A percentile compares a stretch with the other conserved stretches of the same genome.
Conservation (phyloP, 2,888 invertebrate species). For the Teleiodes luculella region DNA sequence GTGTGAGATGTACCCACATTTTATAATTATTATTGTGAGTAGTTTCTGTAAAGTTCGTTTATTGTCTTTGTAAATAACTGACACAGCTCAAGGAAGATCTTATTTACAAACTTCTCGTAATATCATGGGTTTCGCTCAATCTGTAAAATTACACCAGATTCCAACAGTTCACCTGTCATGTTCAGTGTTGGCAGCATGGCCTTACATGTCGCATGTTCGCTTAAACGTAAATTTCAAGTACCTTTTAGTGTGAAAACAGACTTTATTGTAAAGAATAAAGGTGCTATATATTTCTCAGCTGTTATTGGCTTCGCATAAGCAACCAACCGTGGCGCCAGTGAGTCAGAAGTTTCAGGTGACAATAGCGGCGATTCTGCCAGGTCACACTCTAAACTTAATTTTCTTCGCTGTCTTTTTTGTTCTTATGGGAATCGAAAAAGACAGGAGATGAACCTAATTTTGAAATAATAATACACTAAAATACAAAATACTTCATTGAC, state of each 20-base stretch:
- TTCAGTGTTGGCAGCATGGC: not conserved
- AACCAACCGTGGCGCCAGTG: slow-evolving; percentile 17
- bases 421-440: too few relatives aligned
- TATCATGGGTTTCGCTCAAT: not conserved
- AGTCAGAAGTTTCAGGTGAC: slow-evolving; percentile 19
- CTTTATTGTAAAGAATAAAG: not conserved
- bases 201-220: not conserved
- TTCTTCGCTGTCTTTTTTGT: too few relatives aligned
- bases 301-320: not conserved
- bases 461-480: too few relatives aligned
- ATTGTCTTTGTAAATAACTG: not conserved
- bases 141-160: slow-evolving; percentile 5
- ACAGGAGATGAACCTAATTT: too few relatives aligned
- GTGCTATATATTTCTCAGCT: not conserved
- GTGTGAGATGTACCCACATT: too few relatives aligned
- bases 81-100: not conserved
- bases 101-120: not conserved
- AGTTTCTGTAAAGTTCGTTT: not conserved
- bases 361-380: too few relatives aligned
- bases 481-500: too few relatives aligned
- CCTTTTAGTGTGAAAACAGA: not conserved
- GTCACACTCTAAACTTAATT: too few relatives aligned
- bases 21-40: too few relatives aligned
- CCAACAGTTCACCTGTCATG: slow-evolving; percentile 6
- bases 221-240: not conserved